phyloP scores from a whole-genome alignment of 2,797 vertebrate genomes.

The Limosa lapponica region DNA sequence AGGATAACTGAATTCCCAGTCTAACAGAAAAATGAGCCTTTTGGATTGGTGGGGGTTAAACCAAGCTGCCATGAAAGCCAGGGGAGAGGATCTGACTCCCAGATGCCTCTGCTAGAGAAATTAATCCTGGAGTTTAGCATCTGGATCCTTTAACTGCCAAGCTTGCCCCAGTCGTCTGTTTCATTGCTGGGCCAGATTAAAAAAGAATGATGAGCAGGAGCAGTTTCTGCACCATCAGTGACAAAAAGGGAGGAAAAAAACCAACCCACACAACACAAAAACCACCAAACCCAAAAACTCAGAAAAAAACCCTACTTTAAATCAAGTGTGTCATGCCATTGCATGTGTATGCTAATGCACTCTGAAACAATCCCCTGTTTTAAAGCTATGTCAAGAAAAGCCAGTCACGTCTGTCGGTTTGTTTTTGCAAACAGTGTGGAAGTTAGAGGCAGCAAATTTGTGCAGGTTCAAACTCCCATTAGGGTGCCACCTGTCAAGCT shows the following conservation, averaged over 20 bases:
- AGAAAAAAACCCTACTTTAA: neutral
- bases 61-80: conserved; percentile 59
- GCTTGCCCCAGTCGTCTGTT: conserved; percentile 72
- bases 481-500: conserved; percentile 62
- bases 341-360: conserved; percentile 32
- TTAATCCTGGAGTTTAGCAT: conserved; percentile 84
- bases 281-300: neutral
- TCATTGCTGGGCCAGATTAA: conserved; percentile 77
- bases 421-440: conserved; percentile 20
- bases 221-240: conserved; percentile 64
- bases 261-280: neutral
- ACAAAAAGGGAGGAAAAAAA: neutral
- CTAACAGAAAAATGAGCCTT: conserved; percentile 45
- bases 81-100: conserved; percentile 71
- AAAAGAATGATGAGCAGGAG: conserved; percentile 74
- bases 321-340: conserved; percentile 4
- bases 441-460: neutral
- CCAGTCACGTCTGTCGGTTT: neutral
- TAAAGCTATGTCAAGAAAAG: conserved; percentile 10
- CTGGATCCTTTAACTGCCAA: conserved; percentile 82
- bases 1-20: conserved; percentile 38
- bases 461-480: conserved; percentile 47
- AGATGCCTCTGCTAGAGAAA: conserved; percentile 75
- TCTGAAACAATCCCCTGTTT: conserved; percentile 21
- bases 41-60: conserved; percentile 68